Evolutionary conservation across 2,113 vertebrate species (phyloP), one percentile per base, ranked within the genome.

Genomic region (Corythoichthys haematopterus): DNA sequence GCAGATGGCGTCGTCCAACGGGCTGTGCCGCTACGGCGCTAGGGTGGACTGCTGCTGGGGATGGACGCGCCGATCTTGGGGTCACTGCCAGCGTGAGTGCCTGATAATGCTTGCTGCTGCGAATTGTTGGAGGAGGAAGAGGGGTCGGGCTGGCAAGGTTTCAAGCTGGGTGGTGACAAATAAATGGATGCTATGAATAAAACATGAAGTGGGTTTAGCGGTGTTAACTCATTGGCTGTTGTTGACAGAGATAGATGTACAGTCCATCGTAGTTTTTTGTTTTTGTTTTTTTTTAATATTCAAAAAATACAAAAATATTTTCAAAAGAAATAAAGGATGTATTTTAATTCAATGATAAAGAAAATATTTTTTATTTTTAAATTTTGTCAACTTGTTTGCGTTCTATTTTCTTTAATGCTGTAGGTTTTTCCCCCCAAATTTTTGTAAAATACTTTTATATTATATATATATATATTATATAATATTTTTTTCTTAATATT

Each of bases 11-110:
- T 92, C 94, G 0, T 92, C 95, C 8, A 74, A 88, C 36, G 97
- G 97, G 71, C 86, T 99, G 48, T 99, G 97, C 76, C 95, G 92
- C 0, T 99, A 96, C 35, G 97, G 95, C 4, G 89, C 89, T 75
- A 91, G 94, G 70, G 89, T 96, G 60, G 96, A 97, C 90, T 99
- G 97, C 94, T 99, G 97, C 92, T 99, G 96, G 97, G 97, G 96
- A 75, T 99, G 96, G 96, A 92, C 92, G 0, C 92, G 94, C 0
- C 89, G 88, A 67, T 89, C 96, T 70, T 97, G 95, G 96, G 94
- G 94, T 76, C 96, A 94, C 6, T 99, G 97, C 88, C 95, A 96
- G 79, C 96, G 97, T 99, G 93, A 99, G 97, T 99, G 90, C 70
- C 76, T 70, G 33, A 36, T 36, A 6, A 57, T 68, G 74, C 80